Evolutionary conservation across 1,140 invertebrate species (phyloP), one percentile per base, ranked within the genome.

Genomic region (Stratiolaelaps scimitus): DNA sequence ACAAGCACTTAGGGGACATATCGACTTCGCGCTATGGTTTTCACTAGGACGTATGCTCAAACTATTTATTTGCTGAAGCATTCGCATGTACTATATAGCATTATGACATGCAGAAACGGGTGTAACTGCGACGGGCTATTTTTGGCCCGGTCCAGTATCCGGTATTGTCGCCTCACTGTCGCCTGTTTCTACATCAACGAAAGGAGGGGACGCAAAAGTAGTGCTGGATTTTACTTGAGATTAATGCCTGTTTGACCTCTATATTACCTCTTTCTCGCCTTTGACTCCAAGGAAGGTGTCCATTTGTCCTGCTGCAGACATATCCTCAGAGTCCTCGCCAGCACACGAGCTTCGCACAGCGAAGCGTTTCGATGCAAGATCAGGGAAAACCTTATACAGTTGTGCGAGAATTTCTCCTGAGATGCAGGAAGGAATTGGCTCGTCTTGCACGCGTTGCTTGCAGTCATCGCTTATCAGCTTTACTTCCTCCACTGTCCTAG

Each of bases 301-400:
- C 74, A 89, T 86, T 77, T 89, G 87, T 23, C 87, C 87, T n/a
- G 87, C 87, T 2, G 84, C 82, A 1, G 86, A 88, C 1, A 72
- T 81, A 72, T 85, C 85, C 66, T 82, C 80, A 7, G 82, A 82
- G 75, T 89, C 87, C 77, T 89, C 87, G 5, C 73, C 75, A 68
- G 84, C 77, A 30, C 83, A 86, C 72, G 82, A 84, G 2, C 82
- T 83, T 60, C 83, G 71, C n/a, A 83, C 78, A 23, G 82, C 81
- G 70, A 81, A 74, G 34, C 53, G 53, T 26, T 60, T 60, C 10
- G 53, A 19, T 15, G 20, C 1, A 2, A 60, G 34, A 23, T 60
- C 53, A 26, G 53, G 53, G 53, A 60, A 60, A 26, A 60, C 26
- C 10, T 60, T 23, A 15, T 60, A 20, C 1, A 60, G 53, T 15